A percentile compares a stretch with the other conserved stretches of the same genome.
Evolutionary conservation across 2,113 vertebrate genomes (phyloP).

Genomic region (Lepidothrix coronata): DNA sequence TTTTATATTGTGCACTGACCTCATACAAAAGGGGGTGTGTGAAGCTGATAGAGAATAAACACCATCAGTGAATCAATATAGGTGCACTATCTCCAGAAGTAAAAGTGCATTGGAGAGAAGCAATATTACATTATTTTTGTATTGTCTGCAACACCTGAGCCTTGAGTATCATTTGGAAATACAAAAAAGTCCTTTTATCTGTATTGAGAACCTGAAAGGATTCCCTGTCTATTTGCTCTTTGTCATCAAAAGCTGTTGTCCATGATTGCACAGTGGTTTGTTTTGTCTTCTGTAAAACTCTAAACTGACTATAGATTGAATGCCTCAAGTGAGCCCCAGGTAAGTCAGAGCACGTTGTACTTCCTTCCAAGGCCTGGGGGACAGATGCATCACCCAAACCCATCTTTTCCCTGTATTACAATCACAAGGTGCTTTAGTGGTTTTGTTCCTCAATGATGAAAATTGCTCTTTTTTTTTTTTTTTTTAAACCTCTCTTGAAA

Average conservation of each 20-base stretch:
- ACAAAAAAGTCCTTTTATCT: conserved; percentile 44
- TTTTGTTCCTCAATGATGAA: conserved; percentile 33
- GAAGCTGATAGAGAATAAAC: conserved; percentile 5
- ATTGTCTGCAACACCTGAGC: conserved; percentile 29
- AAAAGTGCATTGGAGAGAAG: conserved; percentile 30
- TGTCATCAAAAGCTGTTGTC: not conserved
- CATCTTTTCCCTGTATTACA: not conserved
- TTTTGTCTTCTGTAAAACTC: conserved; percentile 20
- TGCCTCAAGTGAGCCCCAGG: not conserved
- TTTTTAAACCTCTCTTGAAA: not conserved
- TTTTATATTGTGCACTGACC: conserved; percentile 14
- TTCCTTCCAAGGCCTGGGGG: not conserved
- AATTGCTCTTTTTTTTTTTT: not conserved
- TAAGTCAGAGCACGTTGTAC: not conserved
- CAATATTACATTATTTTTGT: conserved; percentile 34
- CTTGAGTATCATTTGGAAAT: conserved; percentile 38
- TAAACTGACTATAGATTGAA: conserved; percentile 12
- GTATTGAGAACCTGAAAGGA: conserved; percentile 4
- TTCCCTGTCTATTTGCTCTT: not conserved
- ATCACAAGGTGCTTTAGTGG: not conserved
- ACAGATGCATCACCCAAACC: not conserved
- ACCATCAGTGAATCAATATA: conserved; percentile 42
- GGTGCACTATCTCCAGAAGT: conserved; percentile 24
- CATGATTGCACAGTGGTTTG: not conserved
- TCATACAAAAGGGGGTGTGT: not conserved